Base-by-base conservation (phyloP, 2,797 vertebrate species). In the Sphenodon punctatus region DNA sequence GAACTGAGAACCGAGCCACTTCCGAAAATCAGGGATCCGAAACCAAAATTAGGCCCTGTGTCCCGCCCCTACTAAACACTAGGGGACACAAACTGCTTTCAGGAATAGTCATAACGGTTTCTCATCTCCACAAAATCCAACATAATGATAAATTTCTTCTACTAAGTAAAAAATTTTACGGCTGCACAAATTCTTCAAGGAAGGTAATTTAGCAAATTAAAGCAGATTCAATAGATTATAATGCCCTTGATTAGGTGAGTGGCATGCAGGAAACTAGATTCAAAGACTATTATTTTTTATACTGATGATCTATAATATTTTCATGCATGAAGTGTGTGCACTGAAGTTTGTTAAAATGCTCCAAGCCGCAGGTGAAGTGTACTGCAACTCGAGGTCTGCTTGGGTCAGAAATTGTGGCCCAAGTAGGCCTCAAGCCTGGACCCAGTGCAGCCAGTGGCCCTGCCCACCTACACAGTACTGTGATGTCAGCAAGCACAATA, bases 181-280 rank as follows among this genome's bases (percentile, higher is more conserved):
- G 78, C 71, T 80, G 61, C 79, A 85, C 49, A 71, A 66, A 19
- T 76, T 69, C 2, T 0, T 67, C 73, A 78, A 60, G 80, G 76
- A 87, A 85, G 67, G 84, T 61, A 88, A 82, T 88, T 88, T 70
- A 64, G 71, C 36, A 90, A 85, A 86, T 84, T 73, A 90, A 86
- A 89, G 76, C 77, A n/a, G 10, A 80, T 88, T 83, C 48, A 80
- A 80, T 32, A 82, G 59, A 76, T 76, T 78, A 61, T 70, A 83
- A 68, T 7, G 36, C 67, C 81, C 60, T 68, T 72, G 30, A 64
- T 79, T 36, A 78, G 67, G 64, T 45, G 20, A 77, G 89, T 77
- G 58, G 36, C 73, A 67, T 34, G 58, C 22, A 87, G 67, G 48
- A 80, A 70, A 42, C 61, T 80, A 77, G 79, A 83, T 60, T 83